These are phyloP conservation scores for Scortum barcoo DNA, from an alignment of 2,113 vertebrate species.

Conservation along the genomic window DNA sequence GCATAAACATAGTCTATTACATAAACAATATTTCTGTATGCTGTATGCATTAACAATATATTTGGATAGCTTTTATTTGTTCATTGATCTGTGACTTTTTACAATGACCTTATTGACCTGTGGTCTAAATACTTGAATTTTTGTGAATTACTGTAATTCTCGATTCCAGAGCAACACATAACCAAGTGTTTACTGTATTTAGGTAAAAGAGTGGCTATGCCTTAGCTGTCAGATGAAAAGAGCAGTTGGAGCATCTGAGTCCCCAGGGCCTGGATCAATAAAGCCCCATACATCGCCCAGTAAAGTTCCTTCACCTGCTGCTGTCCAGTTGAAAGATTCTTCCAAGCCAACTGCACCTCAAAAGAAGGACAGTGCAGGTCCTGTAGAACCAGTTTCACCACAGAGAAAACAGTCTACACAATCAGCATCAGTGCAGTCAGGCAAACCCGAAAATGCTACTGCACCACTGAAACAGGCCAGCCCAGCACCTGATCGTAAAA, in stretches of 20 bases:
- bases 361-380: conserved; percentile 27
- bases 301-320: conserved; percentile 69
- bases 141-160: background rate
- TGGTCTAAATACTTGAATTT: background rate
- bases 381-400: conserved; percentile 32
- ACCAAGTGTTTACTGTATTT: conserved; percentile 14
- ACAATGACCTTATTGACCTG: background rate
- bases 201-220: conserved; percentile 95
- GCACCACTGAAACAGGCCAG: conserved; percentile 44
- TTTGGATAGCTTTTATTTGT: background rate
- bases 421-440: conserved; percentile 56
- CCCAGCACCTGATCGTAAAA: conserved; percentile 32
- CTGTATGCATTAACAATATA: background rate
- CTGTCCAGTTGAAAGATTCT: conserved; percentile 37
- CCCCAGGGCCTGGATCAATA: conserved; percentile 68
- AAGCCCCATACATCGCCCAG: conserved; percentile 75
- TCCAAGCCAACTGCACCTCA: conserved; percentile 37
- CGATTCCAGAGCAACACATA: conserved; percentile 15
- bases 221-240: conserved; percentile 96
- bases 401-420: conserved; percentile 69
- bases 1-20: background rate
- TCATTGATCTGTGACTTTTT: background rate
- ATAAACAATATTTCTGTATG: background rate
- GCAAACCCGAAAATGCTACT: conserved; percentile 72
- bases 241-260: conserved; percentile 86